Percentiles rank a stretch among this genome's conserved stretches.
Evolutionary conservation across 2,797 vertebrate genomes (phyloP).

Genomic region (Chelidonichthys spinosus): DNA sequence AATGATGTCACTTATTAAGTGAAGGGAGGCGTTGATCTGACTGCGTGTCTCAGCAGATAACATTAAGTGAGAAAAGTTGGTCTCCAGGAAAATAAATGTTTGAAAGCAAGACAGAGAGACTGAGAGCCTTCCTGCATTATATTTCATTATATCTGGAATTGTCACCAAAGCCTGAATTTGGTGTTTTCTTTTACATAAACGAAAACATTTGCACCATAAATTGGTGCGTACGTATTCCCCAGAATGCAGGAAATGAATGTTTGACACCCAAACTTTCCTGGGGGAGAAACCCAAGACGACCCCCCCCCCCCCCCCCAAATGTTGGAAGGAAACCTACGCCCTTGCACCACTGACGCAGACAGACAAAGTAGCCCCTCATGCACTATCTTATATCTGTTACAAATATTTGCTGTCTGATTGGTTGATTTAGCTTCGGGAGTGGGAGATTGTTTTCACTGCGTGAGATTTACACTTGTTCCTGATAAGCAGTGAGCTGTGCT

Average conservation of each 20-base stretch:
- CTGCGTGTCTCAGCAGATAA: background rate
- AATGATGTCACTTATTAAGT: background rate
- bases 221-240: background rate
- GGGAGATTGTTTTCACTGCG: background rate
- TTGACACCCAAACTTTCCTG: background rate
- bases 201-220: background rate
- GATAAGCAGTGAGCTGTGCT: constrained; percentile 4
- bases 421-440: background rate
- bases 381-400: background rate
- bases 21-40: background rate
- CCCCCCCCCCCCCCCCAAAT: too few species aligned
- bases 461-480: background rate
- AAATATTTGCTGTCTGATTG: background rate
- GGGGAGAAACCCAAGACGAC: too few species aligned
- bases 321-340: too few species aligned
- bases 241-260: background rate
- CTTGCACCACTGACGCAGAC: background rate
- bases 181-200: background rate
- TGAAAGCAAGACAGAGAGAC: background rate
- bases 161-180: background rate
- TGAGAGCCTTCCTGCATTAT: background rate
- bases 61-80: background rate
- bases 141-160: background rate
- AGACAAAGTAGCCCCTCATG: background rate
- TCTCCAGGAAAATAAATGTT: background rate